A percentile compares a stretch with the other conserved stretches of the same genome.
Conservation (phyloP, 2,888 invertebrate genomes). For the Drosophila rubida region DNA sequence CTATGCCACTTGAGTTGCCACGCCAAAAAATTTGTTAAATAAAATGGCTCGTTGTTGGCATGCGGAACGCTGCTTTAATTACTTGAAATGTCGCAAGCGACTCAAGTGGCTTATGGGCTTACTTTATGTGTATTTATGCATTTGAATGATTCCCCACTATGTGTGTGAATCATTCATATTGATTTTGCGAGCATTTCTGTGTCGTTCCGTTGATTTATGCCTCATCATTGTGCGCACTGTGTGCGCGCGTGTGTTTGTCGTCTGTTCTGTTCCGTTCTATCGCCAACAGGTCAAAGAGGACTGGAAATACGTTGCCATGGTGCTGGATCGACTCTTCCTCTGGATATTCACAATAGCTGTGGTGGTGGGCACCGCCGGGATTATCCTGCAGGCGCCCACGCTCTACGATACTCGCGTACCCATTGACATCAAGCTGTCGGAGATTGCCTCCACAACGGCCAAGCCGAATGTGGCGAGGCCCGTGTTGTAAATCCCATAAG, state of each 20-base stretch:
- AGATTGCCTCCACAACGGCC: slow-evolving; percentile 95
- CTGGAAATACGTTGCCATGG: slow-evolving; percentile 99
- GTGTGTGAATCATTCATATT: slow-evolving; percentile 1
- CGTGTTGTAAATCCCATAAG: slow-evolving; percentile 82
- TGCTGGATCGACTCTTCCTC: slow-evolving; percentile 97
- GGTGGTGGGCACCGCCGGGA: slow-evolving; percentile 96
- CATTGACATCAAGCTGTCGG: slow-evolving; percentile 94
- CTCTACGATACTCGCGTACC: slow-evolving; percentile 96
- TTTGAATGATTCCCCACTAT: slow-evolving; percentile 2
- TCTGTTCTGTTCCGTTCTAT: slow-evolving; percentile 7
- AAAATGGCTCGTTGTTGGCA: too few species aligned
- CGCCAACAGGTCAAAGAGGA: slow-evolving; percentile 94
- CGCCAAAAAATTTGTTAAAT: not conserved
- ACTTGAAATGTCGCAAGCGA: not conserved
- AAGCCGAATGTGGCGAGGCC: slow-evolving; percentile 88
- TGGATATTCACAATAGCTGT: slow-evolving; percentile 99
- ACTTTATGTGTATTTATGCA: not conserved
- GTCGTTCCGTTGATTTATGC: slow-evolving; percentile 12
- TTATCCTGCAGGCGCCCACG: slow-evolving; percentile 97
- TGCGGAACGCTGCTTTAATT: not conserved
- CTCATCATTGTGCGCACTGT: slow-evolving; percentile 7
- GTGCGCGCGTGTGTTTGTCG: not conserved
- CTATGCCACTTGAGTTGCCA: not conserved
- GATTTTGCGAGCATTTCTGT: not conserved
- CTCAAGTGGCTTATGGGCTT: not conserved